phyloP scores from a whole-genome alignment of 2,113 vertebrate species.

The Acrocephalus arundinaceus region DNA sequence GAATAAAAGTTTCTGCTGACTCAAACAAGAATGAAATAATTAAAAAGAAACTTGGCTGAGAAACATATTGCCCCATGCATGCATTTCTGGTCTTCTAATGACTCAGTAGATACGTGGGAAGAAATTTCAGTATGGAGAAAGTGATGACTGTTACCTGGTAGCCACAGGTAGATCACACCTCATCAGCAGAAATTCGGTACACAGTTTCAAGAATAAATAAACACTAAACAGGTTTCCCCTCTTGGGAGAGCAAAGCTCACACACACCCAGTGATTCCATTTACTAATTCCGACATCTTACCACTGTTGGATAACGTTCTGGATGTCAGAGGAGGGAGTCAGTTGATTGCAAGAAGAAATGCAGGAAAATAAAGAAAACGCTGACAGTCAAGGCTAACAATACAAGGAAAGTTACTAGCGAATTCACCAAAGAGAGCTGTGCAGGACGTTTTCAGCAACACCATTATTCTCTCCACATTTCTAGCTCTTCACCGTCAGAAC shows the following conservation, averaged over 20 bases:
- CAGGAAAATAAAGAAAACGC: neutral
- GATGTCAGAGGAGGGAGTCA: neutral
- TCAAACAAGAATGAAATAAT: neutral
- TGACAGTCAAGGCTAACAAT: neutral
- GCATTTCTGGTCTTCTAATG: neutral
- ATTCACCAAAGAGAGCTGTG: neutral
- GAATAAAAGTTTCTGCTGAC: neutral
- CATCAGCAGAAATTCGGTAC: rapidly evolving
- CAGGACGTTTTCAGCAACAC: neutral
- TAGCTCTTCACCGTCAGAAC: neutral
- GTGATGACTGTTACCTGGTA: neutral
- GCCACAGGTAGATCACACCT: neutral
- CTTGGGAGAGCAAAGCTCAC: neutral
- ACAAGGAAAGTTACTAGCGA: rapidly evolving
- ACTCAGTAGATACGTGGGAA: neutral
- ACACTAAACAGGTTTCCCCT: neutral
- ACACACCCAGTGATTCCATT: neutral
- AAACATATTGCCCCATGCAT: neutral
- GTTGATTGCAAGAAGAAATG: neutral
- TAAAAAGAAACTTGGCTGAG: neutral
- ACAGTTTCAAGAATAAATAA: neutral
- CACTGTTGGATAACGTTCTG: neutral
- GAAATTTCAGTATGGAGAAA: neutral
- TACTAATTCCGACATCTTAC: neutral
- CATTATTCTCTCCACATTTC: neutral